These are phyloP conservation scores for Sinosuthora webbiana DNA, from an alignment of 2,113 vertebrate genomes.

Conservation along the genomic window DNA sequence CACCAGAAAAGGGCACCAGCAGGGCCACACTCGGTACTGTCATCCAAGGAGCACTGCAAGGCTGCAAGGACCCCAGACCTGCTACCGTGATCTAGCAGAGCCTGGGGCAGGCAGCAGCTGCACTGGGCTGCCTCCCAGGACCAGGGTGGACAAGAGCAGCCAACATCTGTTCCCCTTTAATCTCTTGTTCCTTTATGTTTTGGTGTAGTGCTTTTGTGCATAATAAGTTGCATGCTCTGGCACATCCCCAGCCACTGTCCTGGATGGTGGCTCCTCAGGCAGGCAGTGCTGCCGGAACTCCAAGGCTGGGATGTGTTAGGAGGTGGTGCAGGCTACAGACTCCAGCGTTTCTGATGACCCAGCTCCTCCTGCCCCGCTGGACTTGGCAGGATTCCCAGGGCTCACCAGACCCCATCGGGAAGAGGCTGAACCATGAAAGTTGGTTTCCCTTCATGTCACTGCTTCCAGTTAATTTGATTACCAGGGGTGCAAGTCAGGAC, in stretches of 20 bases:
- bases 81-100: background rate
- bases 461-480: background rate
- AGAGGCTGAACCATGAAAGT: background rate
- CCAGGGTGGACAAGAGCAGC: constrained; percentile 3
- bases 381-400: background rate
- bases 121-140: background rate
- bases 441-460: background rate
- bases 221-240: constrained; percentile 22
- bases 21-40: background rate
- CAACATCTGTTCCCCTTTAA: constrained; percentile 57
- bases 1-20: background rate
- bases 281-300: background rate
- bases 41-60: background rate
- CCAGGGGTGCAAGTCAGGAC: background rate
- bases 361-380: background rate
- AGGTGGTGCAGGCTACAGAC: background rate
- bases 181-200: constrained; percentile 50
- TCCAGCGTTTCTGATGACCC: background rate
- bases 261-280: background rate
- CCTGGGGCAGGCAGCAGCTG: constrained; percentile 13
- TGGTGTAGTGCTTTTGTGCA: background rate
- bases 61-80: background rate
- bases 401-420: background rate
- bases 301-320: rapidly evolving
- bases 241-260: background rate